These are phyloP conservation scores for Palythoa caribaeorum DNA, from an alignment of 92 coral and sea anemone species.

Conservation along the genomic window DNA sequence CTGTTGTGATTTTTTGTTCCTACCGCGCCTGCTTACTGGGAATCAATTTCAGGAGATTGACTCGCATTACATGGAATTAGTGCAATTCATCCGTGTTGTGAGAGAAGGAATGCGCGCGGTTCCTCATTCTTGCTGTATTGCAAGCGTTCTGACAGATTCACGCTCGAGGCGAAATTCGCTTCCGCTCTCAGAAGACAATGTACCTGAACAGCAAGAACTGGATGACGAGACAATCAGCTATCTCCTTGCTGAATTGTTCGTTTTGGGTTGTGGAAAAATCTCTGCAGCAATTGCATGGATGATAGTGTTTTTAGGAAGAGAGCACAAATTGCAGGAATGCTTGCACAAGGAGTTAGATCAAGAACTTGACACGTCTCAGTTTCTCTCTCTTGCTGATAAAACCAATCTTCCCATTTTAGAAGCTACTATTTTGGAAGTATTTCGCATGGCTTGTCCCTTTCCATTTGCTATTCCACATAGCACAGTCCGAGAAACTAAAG, in stretches of 20 bases:
- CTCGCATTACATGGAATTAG: conserved; percentile 5
- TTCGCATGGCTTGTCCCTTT: conserved; percentile 57
- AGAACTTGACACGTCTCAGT: neutral
- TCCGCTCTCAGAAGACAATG: conserved; percentile 38
- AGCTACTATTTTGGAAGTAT: conserved; percentile 67
- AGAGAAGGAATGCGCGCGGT: neutral
- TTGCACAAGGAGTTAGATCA: conserved; percentile 34
- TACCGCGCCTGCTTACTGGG: conserved; percentile 6
- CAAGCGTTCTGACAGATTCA: conserved; percentile 31
- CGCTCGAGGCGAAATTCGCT: conserved; percentile 42
- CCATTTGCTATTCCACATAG: conserved; percentile 72
- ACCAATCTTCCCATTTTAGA: conserved; percentile 47
- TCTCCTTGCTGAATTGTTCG: conserved; percentile 32
- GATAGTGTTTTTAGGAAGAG: conserved; percentile 5
- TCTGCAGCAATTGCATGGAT: conserved; percentile 28
- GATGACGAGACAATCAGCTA: conserved; percentile 12
- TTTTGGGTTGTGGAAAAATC: conserved; percentile 13
- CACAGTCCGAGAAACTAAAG: conserved; percentile 62
- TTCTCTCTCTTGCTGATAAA: conserved; percentile 22
- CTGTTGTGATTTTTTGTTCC: conserved; percentile 20
- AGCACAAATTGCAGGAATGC: conserved; percentile 36
- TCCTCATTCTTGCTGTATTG: conserved; percentile 7
- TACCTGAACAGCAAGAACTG: conserved; percentile 34
- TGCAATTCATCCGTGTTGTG: conserved; percentile 12
- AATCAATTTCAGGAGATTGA: conserved; percentile 17